Percentiles rank a stretch among this genome's conserved stretches.
Evolutionary conservation across 2,113 vertebrate species (phyloP).

Genomic region (Nibea albiflora): DNA sequence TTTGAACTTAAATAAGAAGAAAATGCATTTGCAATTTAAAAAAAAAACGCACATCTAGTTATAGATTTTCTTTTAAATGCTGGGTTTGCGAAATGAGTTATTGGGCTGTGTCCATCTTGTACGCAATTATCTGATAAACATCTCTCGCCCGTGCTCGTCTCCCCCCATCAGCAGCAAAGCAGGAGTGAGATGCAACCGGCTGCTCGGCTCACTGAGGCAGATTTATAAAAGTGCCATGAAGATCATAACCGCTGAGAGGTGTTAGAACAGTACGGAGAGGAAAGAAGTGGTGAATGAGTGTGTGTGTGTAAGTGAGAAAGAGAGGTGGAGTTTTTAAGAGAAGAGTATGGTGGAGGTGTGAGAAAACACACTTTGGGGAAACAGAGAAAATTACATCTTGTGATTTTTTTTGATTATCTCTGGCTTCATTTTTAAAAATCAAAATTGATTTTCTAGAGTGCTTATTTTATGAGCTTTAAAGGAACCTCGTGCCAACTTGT

Average conservation of each 20-base stretch:
- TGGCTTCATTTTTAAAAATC: conserved; percentile 15
- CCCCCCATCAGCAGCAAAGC: conserved; percentile 33
- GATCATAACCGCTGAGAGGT: conserved; percentile 67
- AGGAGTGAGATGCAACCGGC: conserved; percentile 58
- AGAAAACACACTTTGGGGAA: conserved; percentile 43
- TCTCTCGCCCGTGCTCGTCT: conserved; percentile 41
- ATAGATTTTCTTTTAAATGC: conserved; percentile 7
- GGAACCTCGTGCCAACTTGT: neutral
- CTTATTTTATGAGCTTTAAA: neutral
- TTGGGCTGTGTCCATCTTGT: conserved; percentile 5
- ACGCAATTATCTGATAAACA: conserved; percentile 39
- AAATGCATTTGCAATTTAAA: neutral
- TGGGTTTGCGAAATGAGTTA: neutral
- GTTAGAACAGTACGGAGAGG: conserved; percentile 64
- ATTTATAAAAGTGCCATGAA: conserved; percentile 67
- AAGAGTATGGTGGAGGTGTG: conserved; percentile 49
- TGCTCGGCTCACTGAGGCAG: conserved; percentile 61
- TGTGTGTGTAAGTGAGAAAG: conserved; percentile 43
- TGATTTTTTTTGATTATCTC: conserved; percentile 26
- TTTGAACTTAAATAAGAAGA: conserved; percentile 5
- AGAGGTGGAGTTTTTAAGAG: conserved; percentile 51
- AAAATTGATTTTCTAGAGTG: neutral
- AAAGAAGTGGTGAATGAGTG: conserved; percentile 50
- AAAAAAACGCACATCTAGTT: neutral
- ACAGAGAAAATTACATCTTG: conserved; percentile 27